A percentile compares a stretch with the other conserved stretches of the same genome.
phyloP scores from a whole-genome alignment of 2,888 invertebrate species.

The Drosophila longiperda region DNA sequence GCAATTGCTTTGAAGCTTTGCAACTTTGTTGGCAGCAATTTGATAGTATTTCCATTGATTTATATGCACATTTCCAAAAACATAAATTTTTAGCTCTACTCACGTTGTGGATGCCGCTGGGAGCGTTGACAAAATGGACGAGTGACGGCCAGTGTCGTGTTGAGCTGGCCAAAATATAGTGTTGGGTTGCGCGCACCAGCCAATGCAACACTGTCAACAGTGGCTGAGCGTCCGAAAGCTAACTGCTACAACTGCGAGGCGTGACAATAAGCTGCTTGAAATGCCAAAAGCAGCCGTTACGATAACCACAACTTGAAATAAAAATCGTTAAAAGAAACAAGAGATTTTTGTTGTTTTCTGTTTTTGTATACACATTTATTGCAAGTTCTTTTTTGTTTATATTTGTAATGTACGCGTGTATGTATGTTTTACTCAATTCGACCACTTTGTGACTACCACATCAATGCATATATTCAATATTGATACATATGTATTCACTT shows the following conservation, averaged over 20 bases:
- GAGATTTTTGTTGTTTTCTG: constrained; percentile 14
- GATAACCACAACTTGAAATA: constrained; percentile 34
- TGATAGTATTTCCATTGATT: constrained; percentile 7
- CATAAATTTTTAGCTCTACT: constrained; percentile 83
- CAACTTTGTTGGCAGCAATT: background rate
- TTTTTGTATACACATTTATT: constrained; percentile 85
- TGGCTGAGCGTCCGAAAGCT: constrained; percentile 6
- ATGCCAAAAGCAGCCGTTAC: background rate
- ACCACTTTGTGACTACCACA: constrained; percentile 82
- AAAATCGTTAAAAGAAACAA: background rate
- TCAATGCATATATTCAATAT: constrained; percentile 71
- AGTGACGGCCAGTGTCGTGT: constrained; percentile 40
- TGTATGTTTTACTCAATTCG: constrained; percentile 45
- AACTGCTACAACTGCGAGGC: constrained; percentile 1
- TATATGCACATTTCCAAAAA: background rate
- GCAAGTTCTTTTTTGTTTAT: constrained; percentile 77
- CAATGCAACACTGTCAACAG: background rate
- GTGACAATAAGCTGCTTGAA: background rate
- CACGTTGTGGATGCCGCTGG: constrained; percentile 93
- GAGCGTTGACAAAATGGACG: constrained; percentile 86
- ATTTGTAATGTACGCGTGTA: constrained; percentile 68
- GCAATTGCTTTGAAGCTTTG: background rate
- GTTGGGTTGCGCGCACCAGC: constrained; percentile 5
- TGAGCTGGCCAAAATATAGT: constrained; percentile 12
- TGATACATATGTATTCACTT: constrained; percentile 40